A percentile compares a stretch with the other conserved stretches of the same genome.
Evolutionary conservation across 2,113 vertebrate genomes (phyloP).

Genomic region (Calypte anna): DNA sequence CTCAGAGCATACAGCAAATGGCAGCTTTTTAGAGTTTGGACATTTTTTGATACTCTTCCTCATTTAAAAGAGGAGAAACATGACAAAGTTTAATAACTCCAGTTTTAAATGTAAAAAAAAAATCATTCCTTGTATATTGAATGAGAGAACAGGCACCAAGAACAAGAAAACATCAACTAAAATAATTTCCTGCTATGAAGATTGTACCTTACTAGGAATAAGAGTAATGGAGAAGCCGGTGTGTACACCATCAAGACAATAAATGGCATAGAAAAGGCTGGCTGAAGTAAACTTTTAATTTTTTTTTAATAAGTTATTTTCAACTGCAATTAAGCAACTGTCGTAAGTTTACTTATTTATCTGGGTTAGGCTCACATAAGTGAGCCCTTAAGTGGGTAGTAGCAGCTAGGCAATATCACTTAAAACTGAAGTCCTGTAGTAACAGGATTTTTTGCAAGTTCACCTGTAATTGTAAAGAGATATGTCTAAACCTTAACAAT

Average conservation of each 20-base stretch:
- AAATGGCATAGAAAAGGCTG: background rate
- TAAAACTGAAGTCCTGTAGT: background rate
- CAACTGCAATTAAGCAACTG: background rate
- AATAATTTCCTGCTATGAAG: background rate
- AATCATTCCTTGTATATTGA: background rate
- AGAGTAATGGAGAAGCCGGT: background rate
- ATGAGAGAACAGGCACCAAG: background rate
- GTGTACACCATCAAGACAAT: background rate
- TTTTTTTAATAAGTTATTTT: background rate
- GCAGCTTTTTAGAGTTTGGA: background rate
- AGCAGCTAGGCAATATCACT: background rate
- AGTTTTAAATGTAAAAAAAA: background rate
- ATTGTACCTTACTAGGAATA: background rate
- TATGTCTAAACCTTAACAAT: background rate
- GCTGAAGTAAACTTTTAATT: background rate
- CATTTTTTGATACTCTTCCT: background rate
- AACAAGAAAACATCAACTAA: background rate
- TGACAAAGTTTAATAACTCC: background rate
- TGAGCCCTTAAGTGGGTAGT: background rate
- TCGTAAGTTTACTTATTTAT: background rate
- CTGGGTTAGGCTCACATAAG: background rate
- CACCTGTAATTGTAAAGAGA: background rate
- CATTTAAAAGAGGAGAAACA: background rate
- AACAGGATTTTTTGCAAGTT: background rate
- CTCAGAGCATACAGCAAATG: background rate